Base-by-base conservation (phyloP, 2,113 vertebrate genomes). In the Gallinago undulata region DNA sequence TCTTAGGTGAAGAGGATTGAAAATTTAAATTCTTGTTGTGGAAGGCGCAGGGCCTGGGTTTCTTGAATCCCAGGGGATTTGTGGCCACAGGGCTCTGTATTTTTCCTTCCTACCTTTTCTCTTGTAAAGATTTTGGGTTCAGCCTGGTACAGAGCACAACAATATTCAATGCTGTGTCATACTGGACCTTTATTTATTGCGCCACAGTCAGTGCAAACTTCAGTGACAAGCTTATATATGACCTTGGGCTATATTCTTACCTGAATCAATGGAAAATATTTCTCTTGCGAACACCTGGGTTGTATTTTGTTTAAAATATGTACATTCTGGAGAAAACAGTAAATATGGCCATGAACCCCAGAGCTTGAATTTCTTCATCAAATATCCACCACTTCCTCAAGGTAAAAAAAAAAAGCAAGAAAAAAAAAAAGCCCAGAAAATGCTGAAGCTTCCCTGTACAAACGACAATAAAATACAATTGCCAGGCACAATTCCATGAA, bases 381-480 rank as follows among this genome's bases (percentile, higher is more conserved):
- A 94, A 93, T n/a, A 96, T 84, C 67, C 85, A 82, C 67, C 87
- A 83, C 82, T 97, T 96, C 17, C 84, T 87, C 64, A 94, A 97
- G 87, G 89, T 81, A 24, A 17, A 23, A 50, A 51, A 62, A 51
- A 75, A 13, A 19, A 17, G 39, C 51, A 70, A 79, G 31, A 56
- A 15, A 19, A 25, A 55, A 60, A 74, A 78, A 39, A 50, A 74
- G 9, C 89, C 89, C 80, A 90, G 94, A 89, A 96, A 90, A 95
- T 94, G 67, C 87, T 95, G 96, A 93, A 94, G 93, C 95, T 92
- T 96, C 83, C 86, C 83, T 96, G 74, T 86, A 92, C 87, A 94
- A 94, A 96, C 22, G 64, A 97, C 96, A 97, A 97, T 97, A 97
- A 97, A 97, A 86, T 93, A 95, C 6, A 25, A 95, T 97, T 97